Evolutionary conservation across 2,888 invertebrate genomes (phyloP), one percentile per base, ranked within the genome.

Genomic region (Theodoxus fluviatilis): DNA sequence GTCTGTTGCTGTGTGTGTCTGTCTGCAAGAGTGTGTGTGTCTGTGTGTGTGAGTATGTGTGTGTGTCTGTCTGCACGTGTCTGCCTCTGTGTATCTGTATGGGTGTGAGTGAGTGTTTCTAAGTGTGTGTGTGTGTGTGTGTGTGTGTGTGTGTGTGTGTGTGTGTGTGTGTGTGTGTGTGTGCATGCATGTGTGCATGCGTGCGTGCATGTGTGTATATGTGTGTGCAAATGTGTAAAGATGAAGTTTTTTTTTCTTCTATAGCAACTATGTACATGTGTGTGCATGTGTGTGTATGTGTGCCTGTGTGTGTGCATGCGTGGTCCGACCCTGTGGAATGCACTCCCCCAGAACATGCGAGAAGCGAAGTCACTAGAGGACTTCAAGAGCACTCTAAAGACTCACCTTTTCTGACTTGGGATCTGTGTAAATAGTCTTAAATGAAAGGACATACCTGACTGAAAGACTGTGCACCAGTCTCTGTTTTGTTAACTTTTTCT

Each of bases 71-170:
- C n/a, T n/a, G n/a, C n/a, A n/a, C n/a, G n/a, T n/a, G n/a, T n/a
- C n/a, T n/a, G n/a, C n/a, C n/a, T n/a, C n/a, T n/a, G n/a, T n/a
- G n/a, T n/a, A n/a, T n/a, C n/a, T n/a, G n/a, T n/a, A n/a, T 22
- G 59, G 18, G 18, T 3, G n/a, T 61, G 18, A 2, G 3, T 31
- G 31, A 35, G 35, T 35, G 33, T 35, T n/a, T 15, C 35, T 15
- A 31, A n/a, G 61, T 35, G 35, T 35, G 35, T 35, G 61, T 61
- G 61, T 35, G 61, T 35, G 61, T 35, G 61, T 35, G 61, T 35
- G 61, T 33, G 61, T 35, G 61, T 25, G 61, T 33, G 35, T 35
- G 61, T 61, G 61, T 25, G 35, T 61, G 61, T 35, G 61, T 33
- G 61, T 25, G 35, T 61, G 61, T 35, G 61, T 61, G 61, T 35